A percentile compares a stretch with the other conserved stretches of the same genome.
Evolutionary conservation across 2,113 vertebrate genomes (phyloP).

Genomic region (Sylvietta virens): DNA sequence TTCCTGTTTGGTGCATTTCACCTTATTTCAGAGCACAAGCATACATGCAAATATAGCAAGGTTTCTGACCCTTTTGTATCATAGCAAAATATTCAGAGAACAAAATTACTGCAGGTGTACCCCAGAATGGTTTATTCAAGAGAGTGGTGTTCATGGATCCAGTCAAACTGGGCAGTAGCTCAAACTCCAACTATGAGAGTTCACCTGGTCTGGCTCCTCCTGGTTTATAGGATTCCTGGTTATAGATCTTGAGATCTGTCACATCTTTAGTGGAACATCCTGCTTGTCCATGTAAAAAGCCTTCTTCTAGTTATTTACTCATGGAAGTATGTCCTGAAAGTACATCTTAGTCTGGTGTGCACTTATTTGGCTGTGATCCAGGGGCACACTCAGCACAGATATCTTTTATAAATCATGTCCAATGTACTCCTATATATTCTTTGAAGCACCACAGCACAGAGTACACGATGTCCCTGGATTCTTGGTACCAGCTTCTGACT

Average conservation of each 20-base stretch:
- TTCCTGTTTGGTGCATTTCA: not conserved
- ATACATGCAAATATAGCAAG: no score
- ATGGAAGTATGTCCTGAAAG: not conserved
- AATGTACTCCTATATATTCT: not conserved
- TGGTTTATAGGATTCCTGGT: not conserved
- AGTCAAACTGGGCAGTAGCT: not conserved
- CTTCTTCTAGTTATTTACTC: not conserved
- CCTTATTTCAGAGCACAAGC: not conserved
- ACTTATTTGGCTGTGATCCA: not conserved
- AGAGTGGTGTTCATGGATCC: not conserved
- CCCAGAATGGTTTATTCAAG: not conserved
- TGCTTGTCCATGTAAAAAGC: not conserved
- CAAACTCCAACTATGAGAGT: not conserved
- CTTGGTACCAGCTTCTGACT: not conserved
- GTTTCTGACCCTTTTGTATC: not conserved
- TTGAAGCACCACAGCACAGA: not conserved
- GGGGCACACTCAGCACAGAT: not conserved
- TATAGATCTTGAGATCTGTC: not conserved
- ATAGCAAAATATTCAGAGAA: not conserved
- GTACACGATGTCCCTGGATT: not conserved
- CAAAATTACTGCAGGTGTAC: not conserved
- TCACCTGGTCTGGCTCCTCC: rapidly evolving
- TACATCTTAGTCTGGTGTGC: not conserved
- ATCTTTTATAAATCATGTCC: not conserved
- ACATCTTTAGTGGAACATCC: not conserved